Evolutionary conservation across 2,797 vertebrate species (phyloP).

Genomic region (Hydrolagus colliei): DNA sequence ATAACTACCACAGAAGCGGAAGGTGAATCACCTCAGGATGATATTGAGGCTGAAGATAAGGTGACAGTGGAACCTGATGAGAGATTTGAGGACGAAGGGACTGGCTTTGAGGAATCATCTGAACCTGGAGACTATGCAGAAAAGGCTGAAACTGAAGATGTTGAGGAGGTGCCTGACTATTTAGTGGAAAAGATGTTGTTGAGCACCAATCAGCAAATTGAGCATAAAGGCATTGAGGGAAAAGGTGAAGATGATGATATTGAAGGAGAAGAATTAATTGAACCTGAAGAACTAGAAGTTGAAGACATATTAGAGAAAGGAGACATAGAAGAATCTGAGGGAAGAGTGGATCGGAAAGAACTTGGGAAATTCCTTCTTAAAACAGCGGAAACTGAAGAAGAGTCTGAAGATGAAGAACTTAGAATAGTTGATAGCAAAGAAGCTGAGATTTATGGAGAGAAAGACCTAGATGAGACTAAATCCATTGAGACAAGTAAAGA

Average conservation of each 20-base stretch:
- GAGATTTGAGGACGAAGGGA: conserved; percentile 87
- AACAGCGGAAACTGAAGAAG: conserved; percentile 54
- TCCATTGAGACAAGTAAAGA: conserved; percentile 48
- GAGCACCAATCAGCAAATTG: conserved; percentile 34
- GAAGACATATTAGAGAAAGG: conserved; percentile 47
- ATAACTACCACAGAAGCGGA: conserved; percentile 87
- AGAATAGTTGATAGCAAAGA: conserved; percentile 57
- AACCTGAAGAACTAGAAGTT: conserved; percentile 41
- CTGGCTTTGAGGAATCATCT: conserved; percentile 79
- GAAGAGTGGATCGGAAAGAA: conserved; percentile 48
- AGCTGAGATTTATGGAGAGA: conserved; percentile 50
- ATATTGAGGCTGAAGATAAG: conserved; percentile 63
- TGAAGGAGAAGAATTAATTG: conserved; percentile 45
- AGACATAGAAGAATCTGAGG: conserved; percentile 42
- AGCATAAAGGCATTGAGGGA: conserved; percentile 29
- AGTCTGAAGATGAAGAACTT: conserved; percentile 47
- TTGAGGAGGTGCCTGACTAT: conserved; percentile 65
- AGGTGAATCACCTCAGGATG: conserved; percentile 81
- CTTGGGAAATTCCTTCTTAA: conserved; percentile 58
- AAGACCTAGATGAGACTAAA: conserved; percentile 49
- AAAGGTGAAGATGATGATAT: conserved; percentile 39
- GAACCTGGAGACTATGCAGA: conserved; percentile 85
- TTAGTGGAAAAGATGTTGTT: conserved; percentile 46
- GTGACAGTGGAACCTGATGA: conserved; percentile 67
- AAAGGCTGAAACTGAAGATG: conserved; percentile 82